phyloP scores from a whole-genome alignment of 2,113 vertebrate genomes.

The Anas platyrhynchos region DNA sequence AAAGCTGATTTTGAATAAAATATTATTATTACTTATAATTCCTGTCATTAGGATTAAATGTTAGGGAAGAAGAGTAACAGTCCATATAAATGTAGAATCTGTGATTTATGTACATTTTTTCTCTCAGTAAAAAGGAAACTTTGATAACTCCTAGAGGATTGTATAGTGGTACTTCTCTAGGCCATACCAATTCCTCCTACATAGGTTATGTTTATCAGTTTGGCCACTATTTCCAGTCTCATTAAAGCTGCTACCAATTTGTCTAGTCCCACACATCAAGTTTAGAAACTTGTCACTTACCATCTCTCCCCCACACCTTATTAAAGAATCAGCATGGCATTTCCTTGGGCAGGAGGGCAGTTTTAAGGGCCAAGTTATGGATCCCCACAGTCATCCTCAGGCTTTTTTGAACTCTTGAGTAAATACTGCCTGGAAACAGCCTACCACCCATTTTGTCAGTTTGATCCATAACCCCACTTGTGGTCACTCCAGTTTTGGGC shows the following conservation, averaged over 20 bases:
- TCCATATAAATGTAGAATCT: neutral
- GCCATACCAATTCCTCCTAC: neutral
- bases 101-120: neutral
- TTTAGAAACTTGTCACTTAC: neutral
- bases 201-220: neutral
- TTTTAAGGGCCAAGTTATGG: neutral
- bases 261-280: neutral
- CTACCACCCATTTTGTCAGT: neutral
- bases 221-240: neutral
- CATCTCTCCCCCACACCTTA: neutral
- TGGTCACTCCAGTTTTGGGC: neutral
- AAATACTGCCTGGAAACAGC: neutral
- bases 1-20: neutral
- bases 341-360: neutral
- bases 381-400: neutral
- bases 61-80: neutral
- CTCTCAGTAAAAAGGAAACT: neutral
- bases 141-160: neutral
- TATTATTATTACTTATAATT: neutral
- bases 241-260: neutral
- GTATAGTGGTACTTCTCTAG: neutral
- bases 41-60: neutral
- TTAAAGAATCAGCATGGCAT: neutral
- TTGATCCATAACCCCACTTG: neutral
- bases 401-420: neutral